Evolutionary conservation across 2,113 vertebrate species (phyloP), one percentile per base, ranked within the genome.

Genomic region (Leptobrachium ailaonicum): DNA sequence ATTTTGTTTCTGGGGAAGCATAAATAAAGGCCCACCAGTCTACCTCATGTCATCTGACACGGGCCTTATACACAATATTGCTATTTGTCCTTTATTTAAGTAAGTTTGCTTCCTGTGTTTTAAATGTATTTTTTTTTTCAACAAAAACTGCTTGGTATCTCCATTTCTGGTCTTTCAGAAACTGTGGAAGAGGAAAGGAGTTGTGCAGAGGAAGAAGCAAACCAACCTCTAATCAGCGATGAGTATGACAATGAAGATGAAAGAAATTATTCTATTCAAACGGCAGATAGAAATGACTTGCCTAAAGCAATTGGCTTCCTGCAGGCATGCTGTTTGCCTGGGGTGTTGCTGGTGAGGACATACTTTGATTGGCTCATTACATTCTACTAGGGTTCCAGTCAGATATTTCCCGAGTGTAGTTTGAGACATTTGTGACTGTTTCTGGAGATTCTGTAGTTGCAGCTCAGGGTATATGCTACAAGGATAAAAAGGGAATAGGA

Each of bases 281-380:
- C 82, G 41, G 77, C 89, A 0, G 88, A 88, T 2, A 1, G 32
- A 3, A 13, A 66, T 3, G 11, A 20, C 14, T 79, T 89, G 1
- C 85, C 84, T 56, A 85, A 83, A 43, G 92, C 97, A 11, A 92
- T 98, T 56, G 87, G 95, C 72, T 98, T 99, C 82, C 84, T 88
- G 73, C 92, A 97, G 90, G 97, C 97, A 4, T 97, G 96, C 87
- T 94, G 94, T 75, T 92, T 99, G 58, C 97, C 97, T 0, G 97
- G 97, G 32, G 97, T 99, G 32, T 82, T 98, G 3, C 93, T 91
- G 82, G 97, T 99, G 84, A 95, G 96, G 10, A n/a, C 2, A 0
- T 12, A 60, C 10, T 11, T 14, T 60, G 10, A 0, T 13, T 1
- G 10, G 11, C 56, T 60, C 13, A 50, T 50, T 50, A 50, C 4